These are phyloP conservation scores for Sepiola atlantica DNA, from an alignment of 2,888 invertebrate species.

Conservation along the genomic window DNA sequence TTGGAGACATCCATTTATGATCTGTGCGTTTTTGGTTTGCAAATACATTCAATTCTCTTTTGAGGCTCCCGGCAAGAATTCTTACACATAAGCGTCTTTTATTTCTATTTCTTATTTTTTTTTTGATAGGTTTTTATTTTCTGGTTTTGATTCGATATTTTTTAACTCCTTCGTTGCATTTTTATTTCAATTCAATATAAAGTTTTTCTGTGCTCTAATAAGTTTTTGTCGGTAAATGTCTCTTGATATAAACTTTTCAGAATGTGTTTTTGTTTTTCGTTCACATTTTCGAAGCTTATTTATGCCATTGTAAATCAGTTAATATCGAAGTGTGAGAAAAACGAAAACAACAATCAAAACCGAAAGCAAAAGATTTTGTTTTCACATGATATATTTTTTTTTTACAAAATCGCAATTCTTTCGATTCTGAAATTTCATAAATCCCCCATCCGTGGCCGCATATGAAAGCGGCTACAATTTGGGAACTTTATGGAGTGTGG, in stretches of 20 bases:
- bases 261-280: neutral
- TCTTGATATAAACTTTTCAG: neutral
- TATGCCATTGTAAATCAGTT: neutral
- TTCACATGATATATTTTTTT: no score
- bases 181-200: neutral
- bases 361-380: neutral
- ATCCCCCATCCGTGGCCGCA: no score
- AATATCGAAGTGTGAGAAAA: neutral
- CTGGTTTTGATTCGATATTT: neutral
- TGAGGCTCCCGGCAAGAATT: conserved; percentile 22
- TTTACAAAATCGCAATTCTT: neutral
- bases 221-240: neutral
- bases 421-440: no score
- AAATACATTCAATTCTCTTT: conserved; percentile 4
- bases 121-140: neutral
- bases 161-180: neutral
- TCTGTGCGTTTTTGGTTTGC: conserved; percentile 18
- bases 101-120: neutral
- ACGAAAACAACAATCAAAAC: neutral
- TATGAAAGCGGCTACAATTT: no score
- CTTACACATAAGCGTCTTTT: neutral
- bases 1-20: conserved; percentile 18
- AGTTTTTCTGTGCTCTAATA: neutral
- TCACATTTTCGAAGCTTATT: neutral
- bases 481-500: no score